Evolutionary conservation across 2,888 invertebrate genomes (phyloP).

Genomic region (Eupelmus urozonus): DNA sequence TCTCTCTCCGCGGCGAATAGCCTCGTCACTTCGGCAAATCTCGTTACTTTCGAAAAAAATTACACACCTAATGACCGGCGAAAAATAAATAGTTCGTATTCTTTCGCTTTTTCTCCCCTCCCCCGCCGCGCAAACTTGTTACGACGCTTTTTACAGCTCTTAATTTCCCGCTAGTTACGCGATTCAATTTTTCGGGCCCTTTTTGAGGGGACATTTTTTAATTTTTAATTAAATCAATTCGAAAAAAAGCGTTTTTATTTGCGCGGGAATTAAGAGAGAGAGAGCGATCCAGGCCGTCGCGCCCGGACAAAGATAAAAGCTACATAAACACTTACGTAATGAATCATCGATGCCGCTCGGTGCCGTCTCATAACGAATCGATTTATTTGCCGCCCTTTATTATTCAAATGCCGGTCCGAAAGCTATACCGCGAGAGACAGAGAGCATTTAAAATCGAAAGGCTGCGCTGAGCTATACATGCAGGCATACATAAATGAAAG

Average conservation of each 20-base stretch:
- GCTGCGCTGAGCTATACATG: constrained; percentile 8
- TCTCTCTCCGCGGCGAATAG: constrained; percentile 17
- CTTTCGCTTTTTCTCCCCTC: neutral
- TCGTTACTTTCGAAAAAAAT: constrained; percentile 28
- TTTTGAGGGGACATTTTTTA: too few relatives aligned
- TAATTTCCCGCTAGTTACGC: neutral
- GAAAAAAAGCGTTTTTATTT: neutral
- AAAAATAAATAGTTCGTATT: constrained; percentile 4
- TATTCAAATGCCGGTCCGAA: constrained; percentile 38
- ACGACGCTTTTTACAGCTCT: neutral
- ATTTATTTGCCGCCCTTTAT: constrained; percentile 43
- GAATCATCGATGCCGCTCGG: constrained; percentile 22
- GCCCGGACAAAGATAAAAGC: neutral
- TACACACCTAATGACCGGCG: constrained; percentile 12
- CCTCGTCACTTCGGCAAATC: constrained; percentile 22
- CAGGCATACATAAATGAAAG: constrained; percentile 33
- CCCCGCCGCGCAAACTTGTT: neutral
- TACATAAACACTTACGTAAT: constrained; percentile 21
- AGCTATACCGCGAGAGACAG: neutral
- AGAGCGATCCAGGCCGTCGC: too few relatives aligned
- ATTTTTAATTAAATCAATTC: too few relatives aligned
- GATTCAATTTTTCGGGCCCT: neutral
- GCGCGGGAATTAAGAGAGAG: too few relatives aligned
- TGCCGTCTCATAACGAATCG: constrained; percentile 41
- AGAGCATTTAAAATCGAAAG: constrained; percentile 53